Percentiles rank a stretch among this genome's conserved stretches.
Conservation (phyloP, 1,140 invertebrate species). For the Latrodectus geometricus region DNA sequence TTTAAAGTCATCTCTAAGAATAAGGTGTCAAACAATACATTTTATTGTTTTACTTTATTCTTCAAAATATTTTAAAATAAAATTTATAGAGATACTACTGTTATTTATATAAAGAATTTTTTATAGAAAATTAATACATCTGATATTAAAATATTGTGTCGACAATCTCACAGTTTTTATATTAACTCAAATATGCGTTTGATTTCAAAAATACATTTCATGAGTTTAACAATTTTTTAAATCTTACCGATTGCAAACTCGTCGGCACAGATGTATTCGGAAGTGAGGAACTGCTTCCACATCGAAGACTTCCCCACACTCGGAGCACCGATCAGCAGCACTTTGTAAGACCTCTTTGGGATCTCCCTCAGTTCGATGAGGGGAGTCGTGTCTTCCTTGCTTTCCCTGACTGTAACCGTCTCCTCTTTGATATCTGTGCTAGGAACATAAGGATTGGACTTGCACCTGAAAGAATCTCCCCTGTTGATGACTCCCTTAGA, state of each 20-base stretch:
- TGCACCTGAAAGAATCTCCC: conserved; percentile 77
- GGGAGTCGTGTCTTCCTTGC: background rate
- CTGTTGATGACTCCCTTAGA: conserved; percentile 84
- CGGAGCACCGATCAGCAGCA: conserved; percentile 84
- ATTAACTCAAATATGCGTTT: no score
- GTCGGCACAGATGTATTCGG: conserved; percentile 93
- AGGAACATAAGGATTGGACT: conserved; percentile 75
- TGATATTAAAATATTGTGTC: no score
- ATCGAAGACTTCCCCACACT: conserved; percentile 94
- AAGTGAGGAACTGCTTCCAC: conserved; percentile 92
- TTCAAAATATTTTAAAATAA: no score
- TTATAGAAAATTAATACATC: no score
- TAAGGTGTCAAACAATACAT: no score
- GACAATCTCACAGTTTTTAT: no score
- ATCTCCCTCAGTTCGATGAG: background rate
- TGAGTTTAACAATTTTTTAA: background rate
- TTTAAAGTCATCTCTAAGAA: no score
- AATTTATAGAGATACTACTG: no score
- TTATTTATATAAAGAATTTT: no score
- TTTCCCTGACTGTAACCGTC: background rate
- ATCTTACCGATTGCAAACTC: conserved; percentile 76
- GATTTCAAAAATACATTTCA: no score
- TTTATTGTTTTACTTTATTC: no score
- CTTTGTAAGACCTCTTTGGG: conserved; percentile 73
- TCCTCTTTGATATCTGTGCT: conserved; percentile 68